These are phyloP conservation scores for Yasuhikotakia modesta DNA, from an alignment of 2,797 vertebrate genomes.

Conservation along the genomic window DNA sequence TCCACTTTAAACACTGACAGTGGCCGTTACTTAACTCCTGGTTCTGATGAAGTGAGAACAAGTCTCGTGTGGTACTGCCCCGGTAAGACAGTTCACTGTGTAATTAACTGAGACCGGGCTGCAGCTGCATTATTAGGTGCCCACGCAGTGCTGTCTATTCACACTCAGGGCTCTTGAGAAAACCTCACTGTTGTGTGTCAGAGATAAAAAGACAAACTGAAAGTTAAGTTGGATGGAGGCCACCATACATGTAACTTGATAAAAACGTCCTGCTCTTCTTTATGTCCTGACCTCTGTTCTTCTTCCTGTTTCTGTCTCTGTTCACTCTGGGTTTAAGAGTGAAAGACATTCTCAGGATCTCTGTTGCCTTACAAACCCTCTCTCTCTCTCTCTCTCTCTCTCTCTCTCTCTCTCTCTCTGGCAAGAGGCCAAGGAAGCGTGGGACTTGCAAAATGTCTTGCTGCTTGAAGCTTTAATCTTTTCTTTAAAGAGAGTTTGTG, in stretches of 20 bases:
- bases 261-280: conserved; percentile 15
- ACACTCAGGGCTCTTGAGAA: conserved; percentile 33
- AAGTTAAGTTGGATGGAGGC: conserved; percentile 31
- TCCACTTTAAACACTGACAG: conserved; percentile 9
- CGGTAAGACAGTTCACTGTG: background rate
- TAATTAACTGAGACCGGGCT: conserved; percentile 42
- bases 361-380: conserved; percentile 9
- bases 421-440: conserved; percentile 46
- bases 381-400: background rate
- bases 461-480: conserved; percentile 52
- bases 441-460: conserved; percentile 52
- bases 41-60: background rate
- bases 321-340: conserved; percentile 8
- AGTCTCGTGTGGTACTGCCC: conserved; percentile 2
- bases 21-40: conserved; percentile 9
- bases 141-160: conserved; percentile 38
- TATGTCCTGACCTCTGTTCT: background rate
- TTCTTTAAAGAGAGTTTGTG: background rate
- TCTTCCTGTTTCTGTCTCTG: background rate
- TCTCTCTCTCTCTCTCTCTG: conserved; percentile 34
- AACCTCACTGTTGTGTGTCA: conserved; percentile 26
- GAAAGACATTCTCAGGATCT: conserved; percentile 44
- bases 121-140: conserved; percentile 43
- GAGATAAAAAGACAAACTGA: conserved; percentile 17
- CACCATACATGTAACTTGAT: conserved; percentile 37